Evolutionary conservation across 2,888 invertebrate genomes (phyloP).

Genomic region (Candidula unifasciata): DNA sequence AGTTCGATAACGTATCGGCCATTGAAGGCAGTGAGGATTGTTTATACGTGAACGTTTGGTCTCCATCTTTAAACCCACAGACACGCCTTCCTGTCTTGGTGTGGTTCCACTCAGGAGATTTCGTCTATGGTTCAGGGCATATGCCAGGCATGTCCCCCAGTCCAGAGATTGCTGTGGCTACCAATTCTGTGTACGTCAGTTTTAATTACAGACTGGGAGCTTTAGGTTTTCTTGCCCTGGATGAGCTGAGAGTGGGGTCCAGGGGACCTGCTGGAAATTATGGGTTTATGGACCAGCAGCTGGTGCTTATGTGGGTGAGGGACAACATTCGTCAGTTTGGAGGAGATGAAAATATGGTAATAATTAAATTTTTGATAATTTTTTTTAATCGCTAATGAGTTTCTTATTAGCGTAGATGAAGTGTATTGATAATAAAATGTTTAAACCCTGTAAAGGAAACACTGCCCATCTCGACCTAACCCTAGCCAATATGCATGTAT

Average conservation of each 20-base stretch:
- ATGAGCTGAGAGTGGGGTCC: conserved; percentile 73
- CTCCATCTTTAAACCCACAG: conserved; percentile 64
- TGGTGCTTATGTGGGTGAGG: conserved; percentile 66
- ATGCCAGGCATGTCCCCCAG: conserved; percentile 81
- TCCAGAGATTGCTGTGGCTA: conserved; percentile 85
- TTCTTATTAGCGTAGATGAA: too few species aligned
- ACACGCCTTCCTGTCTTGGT: conserved; percentile 72
- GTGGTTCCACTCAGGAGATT: conserved; percentile 73
- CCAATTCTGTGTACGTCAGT: conserved; percentile 90
- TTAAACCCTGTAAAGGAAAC: too few species aligned
- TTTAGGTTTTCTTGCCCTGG: conserved; percentile 86
- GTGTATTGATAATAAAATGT: too few species aligned
- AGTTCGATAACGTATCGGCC: neutral
- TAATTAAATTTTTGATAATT: neutral
- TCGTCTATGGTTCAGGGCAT: conserved; percentile 61
- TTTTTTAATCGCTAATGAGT: too few species aligned
- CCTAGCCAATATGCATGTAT: too few species aligned
- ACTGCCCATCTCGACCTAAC: too few species aligned
- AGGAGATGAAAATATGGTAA: conserved; percentile 60
- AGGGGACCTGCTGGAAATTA: conserved; percentile 65
- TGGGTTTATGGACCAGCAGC: conserved; percentile 67
- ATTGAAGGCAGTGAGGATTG: conserved; percentile 68
- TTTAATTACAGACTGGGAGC: conserved; percentile 88
- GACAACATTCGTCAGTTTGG: conserved; percentile 66
- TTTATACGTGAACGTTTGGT: conserved; percentile 67